These are phyloP conservation scores for Zapornia atra DNA, from an alignment of 2,113 vertebrate genomes.

Conservation along the genomic window DNA sequence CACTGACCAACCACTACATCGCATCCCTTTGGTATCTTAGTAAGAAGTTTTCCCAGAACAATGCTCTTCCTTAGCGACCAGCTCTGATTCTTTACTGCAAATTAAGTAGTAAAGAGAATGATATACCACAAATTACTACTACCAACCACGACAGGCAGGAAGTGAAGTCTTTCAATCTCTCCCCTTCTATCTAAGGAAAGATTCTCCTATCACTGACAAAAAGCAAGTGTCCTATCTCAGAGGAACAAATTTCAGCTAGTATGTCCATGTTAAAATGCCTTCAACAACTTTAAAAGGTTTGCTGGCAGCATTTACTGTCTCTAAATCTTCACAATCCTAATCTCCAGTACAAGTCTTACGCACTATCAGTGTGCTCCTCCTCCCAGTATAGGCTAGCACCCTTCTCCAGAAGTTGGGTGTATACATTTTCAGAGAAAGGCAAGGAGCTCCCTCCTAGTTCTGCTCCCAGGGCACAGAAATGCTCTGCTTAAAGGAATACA, in stretches of 20 bases:
- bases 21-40: neutral
- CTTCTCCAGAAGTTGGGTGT: neutral
- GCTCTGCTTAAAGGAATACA: neutral
- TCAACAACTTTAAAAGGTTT: neutral
- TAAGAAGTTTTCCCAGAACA: neutral
- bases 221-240: neutral
- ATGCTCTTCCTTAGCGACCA: neutral
- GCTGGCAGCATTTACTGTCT: neutral
- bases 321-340: neutral
- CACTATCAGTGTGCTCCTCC: neutral
- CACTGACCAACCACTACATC: neutral
- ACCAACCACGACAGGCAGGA: neutral
- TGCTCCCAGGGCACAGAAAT: neutral
- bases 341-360: neutral
- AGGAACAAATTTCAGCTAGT: neutral
- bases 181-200: neutral
- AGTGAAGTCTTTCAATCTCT: neutral
- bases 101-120: neutral
- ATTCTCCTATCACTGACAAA: neutral
- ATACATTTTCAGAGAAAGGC: neutral
- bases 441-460: neutral
- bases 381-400: neutral
- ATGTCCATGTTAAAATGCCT: neutral
- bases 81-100: neutral
- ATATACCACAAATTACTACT: neutral